These are phyloP conservation scores for Folsomia candida DNA, from an alignment of 2,888 invertebrate genomes.

Conservation along the genomic window DNA sequence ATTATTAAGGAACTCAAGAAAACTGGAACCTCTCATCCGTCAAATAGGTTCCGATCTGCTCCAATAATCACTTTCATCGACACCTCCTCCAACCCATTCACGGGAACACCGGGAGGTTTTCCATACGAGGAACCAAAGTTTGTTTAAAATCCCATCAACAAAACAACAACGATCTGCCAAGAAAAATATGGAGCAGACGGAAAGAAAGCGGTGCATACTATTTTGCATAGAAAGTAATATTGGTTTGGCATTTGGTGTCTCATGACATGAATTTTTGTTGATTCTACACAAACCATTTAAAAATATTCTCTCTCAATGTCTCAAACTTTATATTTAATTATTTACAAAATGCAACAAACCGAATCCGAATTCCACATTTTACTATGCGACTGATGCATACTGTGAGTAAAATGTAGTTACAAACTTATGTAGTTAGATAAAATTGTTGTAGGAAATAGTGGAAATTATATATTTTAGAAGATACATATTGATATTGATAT, in stretches of 20 bases:
- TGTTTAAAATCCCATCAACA: conserved; percentile 19
- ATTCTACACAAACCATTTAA: too few relatives aligned
- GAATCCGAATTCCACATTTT: not conserved
- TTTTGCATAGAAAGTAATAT: not conserved
- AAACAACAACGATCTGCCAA: not conserved
- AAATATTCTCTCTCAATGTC: too few relatives aligned
- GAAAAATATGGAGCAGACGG: not conserved
- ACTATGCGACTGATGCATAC: not conserved
- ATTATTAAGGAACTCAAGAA: conserved; percentile 48
- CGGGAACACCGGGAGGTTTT: conserved; percentile 15
- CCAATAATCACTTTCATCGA: conserved; percentile 64
- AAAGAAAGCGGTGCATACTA: not conserved
- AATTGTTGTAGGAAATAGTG: not conserved
- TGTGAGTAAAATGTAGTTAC: too few relatives aligned
- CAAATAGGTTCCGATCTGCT: conserved; percentile 59
- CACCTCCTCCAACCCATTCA: conserved; percentile 23
- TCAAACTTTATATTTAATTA: not conserved
- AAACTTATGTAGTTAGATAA: not conserved
- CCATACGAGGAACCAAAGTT: conserved; percentile 34
- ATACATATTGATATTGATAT: not conserved
- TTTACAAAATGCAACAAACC: too few relatives aligned
- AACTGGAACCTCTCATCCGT: conserved; percentile 20
- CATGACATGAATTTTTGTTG: not conserved
- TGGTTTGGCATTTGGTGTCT: not conserved
- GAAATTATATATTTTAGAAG: not conserved